A percentile compares a stretch with the other conserved stretches of the same genome.
phyloP scores from a whole-genome alignment of 2,113 vertebrate genomes.

The Dasypus novemcinctus region DNA sequence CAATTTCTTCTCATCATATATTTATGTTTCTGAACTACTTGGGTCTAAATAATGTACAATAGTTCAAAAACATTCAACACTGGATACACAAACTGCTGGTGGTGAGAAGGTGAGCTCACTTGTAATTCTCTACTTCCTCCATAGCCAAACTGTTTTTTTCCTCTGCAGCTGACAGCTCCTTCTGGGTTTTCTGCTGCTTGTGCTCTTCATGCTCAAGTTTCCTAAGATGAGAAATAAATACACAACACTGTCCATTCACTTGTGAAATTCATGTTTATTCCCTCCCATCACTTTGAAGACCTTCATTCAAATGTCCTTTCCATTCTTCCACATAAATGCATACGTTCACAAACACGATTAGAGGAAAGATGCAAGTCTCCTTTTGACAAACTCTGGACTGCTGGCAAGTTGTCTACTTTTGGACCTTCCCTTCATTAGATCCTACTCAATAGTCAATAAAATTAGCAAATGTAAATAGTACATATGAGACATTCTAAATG shows the following conservation, averaged over 20 bases:
- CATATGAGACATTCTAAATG: neutral
- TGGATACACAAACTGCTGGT: too few species aligned
- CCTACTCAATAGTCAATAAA: neutral
- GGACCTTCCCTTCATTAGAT: neutral
- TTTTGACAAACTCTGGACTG: neutral
- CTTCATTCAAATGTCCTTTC: neutral
- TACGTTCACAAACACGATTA: neutral
- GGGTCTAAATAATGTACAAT: neutral
- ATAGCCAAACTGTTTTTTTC: constrained; percentile 88
- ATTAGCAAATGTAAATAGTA: neutral
- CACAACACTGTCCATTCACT: neutral
- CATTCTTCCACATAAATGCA: neutral
- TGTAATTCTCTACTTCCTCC: constrained; percentile 90
- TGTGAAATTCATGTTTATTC: neutral
- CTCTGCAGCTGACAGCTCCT: constrained; percentile 83
- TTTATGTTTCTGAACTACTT: too few species aligned
- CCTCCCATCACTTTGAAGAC: neutral
- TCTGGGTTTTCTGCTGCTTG: constrained; percentile 81
- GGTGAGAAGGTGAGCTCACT: constrained; percentile 75
- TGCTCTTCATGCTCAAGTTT: constrained; percentile 93
- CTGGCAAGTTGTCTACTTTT: neutral
- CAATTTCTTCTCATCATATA: too few species aligned
- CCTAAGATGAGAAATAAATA: constrained; percentile 74
- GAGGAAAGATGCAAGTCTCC: neutral
- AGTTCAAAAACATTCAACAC: neutral